phyloP scores from a whole-genome alignment of 2,113 vertebrate genomes.

The Brachypodius melanocephalos region DNA sequence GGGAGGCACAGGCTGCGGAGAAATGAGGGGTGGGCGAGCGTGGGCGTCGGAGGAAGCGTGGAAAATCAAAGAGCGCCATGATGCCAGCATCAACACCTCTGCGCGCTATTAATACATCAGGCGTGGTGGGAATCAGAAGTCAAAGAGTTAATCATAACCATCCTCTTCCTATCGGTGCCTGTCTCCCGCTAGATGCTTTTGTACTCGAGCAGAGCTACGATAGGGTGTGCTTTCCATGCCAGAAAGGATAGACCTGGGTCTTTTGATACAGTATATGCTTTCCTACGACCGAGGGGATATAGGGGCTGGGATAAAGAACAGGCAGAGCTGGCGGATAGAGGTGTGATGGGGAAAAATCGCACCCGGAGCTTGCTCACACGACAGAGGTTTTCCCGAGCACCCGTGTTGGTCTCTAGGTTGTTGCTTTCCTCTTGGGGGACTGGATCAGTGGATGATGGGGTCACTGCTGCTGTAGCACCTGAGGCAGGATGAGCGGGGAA shows the following conservation, averaged over 20 bases:
- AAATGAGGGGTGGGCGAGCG: neutral
- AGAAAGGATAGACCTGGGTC: neutral
- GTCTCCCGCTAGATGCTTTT: neutral
- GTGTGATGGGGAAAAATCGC: neutral
- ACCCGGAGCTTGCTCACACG: neutral
- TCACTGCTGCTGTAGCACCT: neutral
- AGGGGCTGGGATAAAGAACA: neutral
- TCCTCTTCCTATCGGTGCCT: neutral
- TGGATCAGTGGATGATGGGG: neutral
- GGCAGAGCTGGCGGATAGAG: neutral
- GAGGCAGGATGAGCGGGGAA: neutral
- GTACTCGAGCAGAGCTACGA: neutral
- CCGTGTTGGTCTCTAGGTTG: neutral
- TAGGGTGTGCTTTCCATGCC: neutral
- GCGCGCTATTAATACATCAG: neutral
- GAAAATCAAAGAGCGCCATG: slow-evolving; percentile 56
- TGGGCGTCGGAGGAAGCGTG: neutral
- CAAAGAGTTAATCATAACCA: slow-evolving; percentile 46
- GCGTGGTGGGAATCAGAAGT: neutral
- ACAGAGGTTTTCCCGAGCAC: neutral
- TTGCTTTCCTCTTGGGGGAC: neutral
- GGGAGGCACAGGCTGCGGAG: neutral
- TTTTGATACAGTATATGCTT: neutral
- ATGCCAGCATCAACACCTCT: slow-evolving; percentile 37
- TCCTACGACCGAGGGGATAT: neutral